A percentile compares a stretch with the other conserved stretches of the same genome.
Evolutionary conservation across 2,888 invertebrate species (phyloP).

Genomic region (Cistogaster globosa): DNA sequence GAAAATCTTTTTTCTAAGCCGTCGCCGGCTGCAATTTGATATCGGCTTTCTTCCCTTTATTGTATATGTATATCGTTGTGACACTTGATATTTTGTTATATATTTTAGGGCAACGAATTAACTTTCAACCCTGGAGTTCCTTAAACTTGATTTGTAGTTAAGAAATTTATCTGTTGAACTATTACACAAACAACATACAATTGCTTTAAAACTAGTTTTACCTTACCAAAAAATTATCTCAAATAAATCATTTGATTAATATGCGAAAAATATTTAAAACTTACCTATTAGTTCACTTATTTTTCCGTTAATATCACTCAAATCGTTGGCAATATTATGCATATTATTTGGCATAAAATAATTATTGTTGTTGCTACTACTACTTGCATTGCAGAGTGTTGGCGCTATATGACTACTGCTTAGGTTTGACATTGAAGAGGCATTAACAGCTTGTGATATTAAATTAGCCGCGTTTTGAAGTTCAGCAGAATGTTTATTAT

Average conservation of each 20-base stretch:
- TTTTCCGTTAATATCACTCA: conserved; percentile 77
- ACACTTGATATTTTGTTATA: too few relatives aligned
- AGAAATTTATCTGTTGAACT: background rate
- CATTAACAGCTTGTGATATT: conserved; percentile 80
- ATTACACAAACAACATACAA: too few relatives aligned
- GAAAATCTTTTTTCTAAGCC: too few relatives aligned
- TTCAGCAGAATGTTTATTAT: conserved; percentile 79
- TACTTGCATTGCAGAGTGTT: conserved; percentile 55
- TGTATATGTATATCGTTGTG: too few relatives aligned
- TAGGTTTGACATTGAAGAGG: conserved; percentile 69
- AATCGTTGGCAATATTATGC: conserved; percentile 65
- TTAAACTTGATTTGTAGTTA: background rate
- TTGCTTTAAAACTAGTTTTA: too few relatives aligned
- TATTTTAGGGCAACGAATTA: too few relatives aligned
- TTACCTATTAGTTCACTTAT: conserved; percentile 81
- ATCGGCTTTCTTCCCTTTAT: too few relatives aligned
- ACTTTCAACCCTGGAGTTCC: background rate
- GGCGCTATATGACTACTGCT: conserved; percentile 70
- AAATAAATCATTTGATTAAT: too few relatives aligned
- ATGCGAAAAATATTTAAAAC: background rate
- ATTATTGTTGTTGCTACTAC: conserved; percentile 62
- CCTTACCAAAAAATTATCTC: too few relatives aligned
- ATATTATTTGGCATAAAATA: conserved; percentile 59
- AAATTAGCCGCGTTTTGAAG: conserved; percentile 81
- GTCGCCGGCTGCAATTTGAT: too few relatives aligned